A percentile compares a stretch with the other conserved stretches of the same genome.
Conservation (phyloP, 1,140 invertebrate species). For the Megalopta genalis region DNA sequence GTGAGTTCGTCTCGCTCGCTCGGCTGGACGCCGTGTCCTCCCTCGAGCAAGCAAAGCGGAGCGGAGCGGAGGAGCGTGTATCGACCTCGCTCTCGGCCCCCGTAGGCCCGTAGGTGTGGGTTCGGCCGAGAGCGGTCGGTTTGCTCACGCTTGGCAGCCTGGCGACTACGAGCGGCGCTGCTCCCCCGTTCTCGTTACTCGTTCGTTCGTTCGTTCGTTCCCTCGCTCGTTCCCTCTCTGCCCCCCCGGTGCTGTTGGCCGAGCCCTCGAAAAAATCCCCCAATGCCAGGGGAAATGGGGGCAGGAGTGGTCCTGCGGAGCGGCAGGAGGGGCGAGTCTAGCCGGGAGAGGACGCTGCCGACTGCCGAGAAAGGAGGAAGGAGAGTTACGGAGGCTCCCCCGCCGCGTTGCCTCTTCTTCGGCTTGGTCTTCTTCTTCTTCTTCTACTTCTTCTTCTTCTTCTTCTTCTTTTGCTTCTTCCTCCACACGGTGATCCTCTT, state of each 20-base stretch:
- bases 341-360: constrained; percentile 45
- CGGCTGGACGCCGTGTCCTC: constrained; percentile 58
- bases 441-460: constrained; percentile 3
- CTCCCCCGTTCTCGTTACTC: background rate
- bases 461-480: background rate
- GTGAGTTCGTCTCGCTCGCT: constrained; percentile 50
- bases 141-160: constrained; percentile 57
- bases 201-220: background rate
- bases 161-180: constrained; percentile 47
- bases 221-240: constrained; percentile 24
- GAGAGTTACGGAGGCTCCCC: constrained; percentile 36
- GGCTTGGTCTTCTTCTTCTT: constrained; percentile 25
- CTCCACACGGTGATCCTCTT: constrained; percentile 26
- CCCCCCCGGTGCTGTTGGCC: constrained; percentile 16
- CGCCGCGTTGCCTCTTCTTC: constrained; percentile 33
- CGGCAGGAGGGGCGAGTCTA: constrained; percentile 29
- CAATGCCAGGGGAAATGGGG: constrained; percentile 72
- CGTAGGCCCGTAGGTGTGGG: constrained; percentile 63
- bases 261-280: constrained; percentile 70
- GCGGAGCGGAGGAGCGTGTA: constrained; percentile 67
- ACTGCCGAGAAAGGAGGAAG: constrained; percentile 31
- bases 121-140: constrained; percentile 53
- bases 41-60: constrained; percentile 62
- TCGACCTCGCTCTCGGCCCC: constrained; percentile 69
- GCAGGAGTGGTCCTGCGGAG: constrained; percentile 63